Percentiles rank a stretch among this genome's conserved stretches.
Evolutionary conservation across 2,113 vertebrate species (phyloP).

Genomic region (Aramus guarauna): DNA sequence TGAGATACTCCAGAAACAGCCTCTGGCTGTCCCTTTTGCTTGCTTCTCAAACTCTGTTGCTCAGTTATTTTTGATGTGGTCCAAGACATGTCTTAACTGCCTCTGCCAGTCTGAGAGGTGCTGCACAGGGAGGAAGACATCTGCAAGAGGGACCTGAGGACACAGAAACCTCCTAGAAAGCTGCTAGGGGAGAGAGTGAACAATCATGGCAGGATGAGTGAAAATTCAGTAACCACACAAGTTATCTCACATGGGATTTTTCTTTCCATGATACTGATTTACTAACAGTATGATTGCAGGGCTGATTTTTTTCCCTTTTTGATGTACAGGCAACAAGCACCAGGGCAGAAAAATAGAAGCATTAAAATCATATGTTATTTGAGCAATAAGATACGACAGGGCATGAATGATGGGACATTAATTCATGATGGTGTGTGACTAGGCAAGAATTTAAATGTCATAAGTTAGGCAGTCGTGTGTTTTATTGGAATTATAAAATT

Average conservation of each 20-base stretch:
- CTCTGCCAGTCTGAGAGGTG: background rate
- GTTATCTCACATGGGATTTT: background rate
- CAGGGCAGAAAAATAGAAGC: slow-evolving; percentile 22
- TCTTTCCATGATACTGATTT: background rate
- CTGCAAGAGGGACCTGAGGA: background rate
- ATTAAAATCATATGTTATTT: slow-evolving; percentile 36
- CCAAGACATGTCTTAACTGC: background rate
- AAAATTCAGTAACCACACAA: background rate
- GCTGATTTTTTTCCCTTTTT: background rate
- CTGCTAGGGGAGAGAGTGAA: background rate
- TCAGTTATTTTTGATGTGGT: background rate
- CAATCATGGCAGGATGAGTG: background rate
- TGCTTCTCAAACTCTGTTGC: background rate
- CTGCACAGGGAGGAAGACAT: background rate
- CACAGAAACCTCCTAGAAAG: background rate
- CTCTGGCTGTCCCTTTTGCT: background rate
- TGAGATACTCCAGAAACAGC: background rate
- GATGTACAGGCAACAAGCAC: background rate
- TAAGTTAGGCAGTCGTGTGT: background rate
- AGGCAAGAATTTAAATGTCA: slow-evolving; percentile 48
- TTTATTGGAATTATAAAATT: slow-evolving; percentile 65
- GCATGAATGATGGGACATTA: slow-evolving; percentile 47
- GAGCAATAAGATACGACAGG: slow-evolving; percentile 33
- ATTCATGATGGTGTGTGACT: slow-evolving; percentile 36
- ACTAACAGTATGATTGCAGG: background rate